phyloP scores from a whole-genome alignment of 1,140 invertebrate species.

The Drosophila gunungcola region DNA sequence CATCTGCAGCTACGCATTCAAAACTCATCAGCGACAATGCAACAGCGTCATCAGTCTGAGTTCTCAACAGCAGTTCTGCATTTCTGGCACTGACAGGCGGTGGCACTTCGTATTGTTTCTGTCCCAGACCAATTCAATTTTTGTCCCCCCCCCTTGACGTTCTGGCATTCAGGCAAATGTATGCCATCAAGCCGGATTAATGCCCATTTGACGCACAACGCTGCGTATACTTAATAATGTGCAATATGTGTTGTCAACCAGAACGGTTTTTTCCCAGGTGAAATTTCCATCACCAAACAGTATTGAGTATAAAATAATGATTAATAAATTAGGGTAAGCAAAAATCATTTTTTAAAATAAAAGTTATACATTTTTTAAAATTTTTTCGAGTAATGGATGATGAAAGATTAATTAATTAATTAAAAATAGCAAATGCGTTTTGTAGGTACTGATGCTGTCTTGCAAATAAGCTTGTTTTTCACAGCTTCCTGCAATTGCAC shows the following conservation, averaged over 20 bases:
- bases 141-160: neutral
- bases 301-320: too few species aligned
- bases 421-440: too few species aligned
- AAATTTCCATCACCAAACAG: too few species aligned
- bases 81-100: conserved; percentile 42
- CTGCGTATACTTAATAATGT: conserved; percentile 58
- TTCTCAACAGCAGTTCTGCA: conserved; percentile 30
- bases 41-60: conserved; percentile 36
- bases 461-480: neutral
- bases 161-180: conserved; percentile 12
- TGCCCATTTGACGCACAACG: conserved; percentile 41
- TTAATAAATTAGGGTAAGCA: too few species aligned
- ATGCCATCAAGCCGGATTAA: conserved; percentile 59
- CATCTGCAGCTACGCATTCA: conserved; percentile 64
- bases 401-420: too few species aligned
- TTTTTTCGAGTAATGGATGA: too few species aligned
- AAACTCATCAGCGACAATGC: conserved; percentile 66
- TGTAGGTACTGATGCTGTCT: too few species aligned
- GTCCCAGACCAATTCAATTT: conserved; percentile 8
- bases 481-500: conserved; percentile 11
- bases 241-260: neutral
- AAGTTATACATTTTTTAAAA: too few species aligned
- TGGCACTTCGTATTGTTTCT: conserved; percentile 40
- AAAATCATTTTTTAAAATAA: too few species aligned
- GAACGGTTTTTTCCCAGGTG: neutral